These are phyloP conservation scores for Cassiopea xamachana DNA, from an alignment of 30 jellyfish, hydroid and myxozoan species.

Conservation along the genomic window DNA sequence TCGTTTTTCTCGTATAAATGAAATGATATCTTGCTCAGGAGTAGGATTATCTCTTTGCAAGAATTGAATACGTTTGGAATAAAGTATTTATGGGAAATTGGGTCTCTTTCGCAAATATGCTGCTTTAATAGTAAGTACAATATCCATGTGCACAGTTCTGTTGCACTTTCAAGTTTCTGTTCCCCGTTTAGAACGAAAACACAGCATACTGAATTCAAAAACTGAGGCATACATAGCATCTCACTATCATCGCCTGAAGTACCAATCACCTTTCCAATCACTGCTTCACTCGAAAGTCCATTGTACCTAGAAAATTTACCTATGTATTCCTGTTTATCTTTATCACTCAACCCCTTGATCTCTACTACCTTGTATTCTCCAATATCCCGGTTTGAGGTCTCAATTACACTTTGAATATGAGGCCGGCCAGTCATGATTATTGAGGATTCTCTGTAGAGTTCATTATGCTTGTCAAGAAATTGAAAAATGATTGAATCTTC, in stretches of 20 bases:
- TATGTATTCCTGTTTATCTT: background rate
- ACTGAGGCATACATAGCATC: background rate
- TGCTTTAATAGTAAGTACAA: background rate
- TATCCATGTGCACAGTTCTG: background rate
- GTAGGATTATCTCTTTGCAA: background rate
- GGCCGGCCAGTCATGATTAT: background rate
- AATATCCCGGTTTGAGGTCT: background rate
- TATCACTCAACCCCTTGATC: background rate
- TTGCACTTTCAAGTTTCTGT: background rate
- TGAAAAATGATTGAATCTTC: background rate
- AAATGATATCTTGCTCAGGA: background rate
- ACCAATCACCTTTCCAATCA: background rate
- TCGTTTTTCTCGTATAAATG: background rate
- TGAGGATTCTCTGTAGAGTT: background rate
- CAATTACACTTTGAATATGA: background rate
- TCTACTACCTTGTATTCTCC: background rate
- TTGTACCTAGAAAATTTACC: background rate
- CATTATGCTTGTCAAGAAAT: background rate
- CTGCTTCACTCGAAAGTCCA: background rate
- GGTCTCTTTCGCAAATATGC: background rate
- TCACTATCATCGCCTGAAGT: background rate
- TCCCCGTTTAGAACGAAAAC: background rate
- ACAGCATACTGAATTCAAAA: background rate
- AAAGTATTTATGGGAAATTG: background rate
- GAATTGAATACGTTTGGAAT: background rate